Percentiles rank a stretch among this genome's conserved stretches.
Conservation (phyloP, 2,113 vertebrate genomes). For the Neotoma lepida region DNA sequence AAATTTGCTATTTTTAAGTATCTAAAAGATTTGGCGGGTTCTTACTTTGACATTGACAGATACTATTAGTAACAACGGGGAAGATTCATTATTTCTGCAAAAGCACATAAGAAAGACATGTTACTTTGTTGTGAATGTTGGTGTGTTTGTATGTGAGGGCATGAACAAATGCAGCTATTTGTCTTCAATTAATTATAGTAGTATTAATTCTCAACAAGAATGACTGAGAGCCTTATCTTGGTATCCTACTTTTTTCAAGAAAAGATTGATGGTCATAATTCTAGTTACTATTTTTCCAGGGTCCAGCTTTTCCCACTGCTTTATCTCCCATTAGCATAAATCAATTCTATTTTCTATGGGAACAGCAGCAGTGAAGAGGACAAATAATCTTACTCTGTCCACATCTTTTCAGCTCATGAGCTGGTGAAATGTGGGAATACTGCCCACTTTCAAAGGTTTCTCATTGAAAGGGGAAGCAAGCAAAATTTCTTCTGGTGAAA, state of each 20-base stretch:
- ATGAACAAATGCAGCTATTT: not conserved
- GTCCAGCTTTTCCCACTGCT: not conserved
- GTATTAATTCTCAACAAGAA: not conserved
- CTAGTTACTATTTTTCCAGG: slow-evolving; percentile 14
- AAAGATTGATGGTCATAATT: slow-evolving; percentile 24
- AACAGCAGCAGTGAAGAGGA: not conserved
- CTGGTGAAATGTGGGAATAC: not conserved
- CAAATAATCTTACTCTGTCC: not conserved
- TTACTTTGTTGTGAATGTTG: not conserved
- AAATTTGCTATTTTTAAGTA: slow-evolving; percentile 18
- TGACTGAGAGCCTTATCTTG: not conserved
- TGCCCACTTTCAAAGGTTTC: not conserved
- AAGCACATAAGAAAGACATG: not conserved
- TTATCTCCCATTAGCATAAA: slow-evolving; percentile 30
- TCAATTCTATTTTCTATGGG: slow-evolving; percentile 16
- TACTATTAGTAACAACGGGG: not conserved
- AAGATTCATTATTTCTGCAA: not conserved
- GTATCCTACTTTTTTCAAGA: not conserved
- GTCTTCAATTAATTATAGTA: not conserved
- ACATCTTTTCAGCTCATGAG: not conserved
- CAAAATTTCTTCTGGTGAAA: slow-evolving; percentile 21
- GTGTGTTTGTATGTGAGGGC: not conserved
- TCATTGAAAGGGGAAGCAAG: not conserved
- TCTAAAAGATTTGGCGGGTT: not conserved
- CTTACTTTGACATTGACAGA: not conserved